phyloP scores from a whole-genome alignment of 2,113 vertebrate genomes.

The Fulmarus glacialis region DNA sequence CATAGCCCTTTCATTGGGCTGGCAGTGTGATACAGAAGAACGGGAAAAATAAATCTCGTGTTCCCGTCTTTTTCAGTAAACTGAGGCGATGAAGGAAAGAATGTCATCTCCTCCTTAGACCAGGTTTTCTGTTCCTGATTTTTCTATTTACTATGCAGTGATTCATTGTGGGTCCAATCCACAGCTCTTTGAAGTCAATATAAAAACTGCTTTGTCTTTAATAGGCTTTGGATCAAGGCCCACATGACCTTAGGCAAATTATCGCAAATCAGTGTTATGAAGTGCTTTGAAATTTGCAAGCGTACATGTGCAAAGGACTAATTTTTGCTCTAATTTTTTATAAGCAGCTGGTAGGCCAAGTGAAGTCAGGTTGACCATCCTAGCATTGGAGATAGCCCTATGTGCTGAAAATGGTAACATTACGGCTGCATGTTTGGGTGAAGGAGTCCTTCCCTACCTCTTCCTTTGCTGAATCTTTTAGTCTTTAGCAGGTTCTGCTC shows the following conservation, averaged over 20 bases:
- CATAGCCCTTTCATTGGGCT: neutral
- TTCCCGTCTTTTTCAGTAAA: neutral
- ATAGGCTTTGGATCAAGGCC: conserved; percentile 25
- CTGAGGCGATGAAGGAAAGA: neutral
- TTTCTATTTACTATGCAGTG: neutral
- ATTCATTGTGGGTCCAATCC: neutral
- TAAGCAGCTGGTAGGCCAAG: neutral
- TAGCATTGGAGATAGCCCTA: neutral
- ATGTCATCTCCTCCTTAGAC: neutral
- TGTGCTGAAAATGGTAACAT: neutral
- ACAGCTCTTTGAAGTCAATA: conserved; percentile 49
- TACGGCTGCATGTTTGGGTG: neutral
- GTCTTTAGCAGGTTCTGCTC: neutral
- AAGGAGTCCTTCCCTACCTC: neutral
- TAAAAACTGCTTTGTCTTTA: conserved; percentile 35
- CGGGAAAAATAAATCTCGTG: fast-evolving
- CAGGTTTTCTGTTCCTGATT: neutral
- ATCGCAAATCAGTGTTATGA: neutral
- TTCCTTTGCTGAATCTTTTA: neutral
- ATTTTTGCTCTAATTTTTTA: neutral
- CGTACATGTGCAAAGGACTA: neutral
- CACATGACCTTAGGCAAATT: conserved; percentile 35
- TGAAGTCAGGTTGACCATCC: neutral
- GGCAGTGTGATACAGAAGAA: neutral
- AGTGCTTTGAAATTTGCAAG: neutral